phyloP scores from a whole-genome alignment of 64 coral and sea anemone species.

The Actinia equina region DNA sequence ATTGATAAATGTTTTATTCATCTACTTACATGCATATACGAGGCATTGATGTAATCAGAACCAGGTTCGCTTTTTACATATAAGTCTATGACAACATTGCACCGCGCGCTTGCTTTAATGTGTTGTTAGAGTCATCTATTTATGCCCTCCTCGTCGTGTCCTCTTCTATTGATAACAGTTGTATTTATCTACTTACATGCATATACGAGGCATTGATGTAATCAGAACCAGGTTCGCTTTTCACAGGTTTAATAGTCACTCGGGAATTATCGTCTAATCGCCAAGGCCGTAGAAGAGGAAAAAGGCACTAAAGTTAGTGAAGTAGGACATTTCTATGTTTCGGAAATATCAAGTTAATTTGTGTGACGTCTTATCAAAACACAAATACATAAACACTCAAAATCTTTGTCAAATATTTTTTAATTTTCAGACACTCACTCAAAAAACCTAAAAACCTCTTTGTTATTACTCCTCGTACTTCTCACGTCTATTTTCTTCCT shows the following conservation, averaged over 20 bases:
- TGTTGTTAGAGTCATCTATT: too few species aligned
- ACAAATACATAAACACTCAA: too few species aligned
- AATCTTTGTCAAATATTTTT: too few species aligned
- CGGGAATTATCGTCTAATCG: neutral
- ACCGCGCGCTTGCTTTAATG: too few species aligned
- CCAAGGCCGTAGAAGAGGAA: neutral
- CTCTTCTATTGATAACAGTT: neutral
- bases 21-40: conserved; percentile 55
- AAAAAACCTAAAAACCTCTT: too few species aligned
- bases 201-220: conserved; percentile 68
- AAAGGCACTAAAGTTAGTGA: neutral
- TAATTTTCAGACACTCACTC: too few species aligned
- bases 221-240: conserved; percentile 25
- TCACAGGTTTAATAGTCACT: neutral
- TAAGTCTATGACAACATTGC: too few species aligned
- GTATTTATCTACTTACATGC: conserved; percentile 28
- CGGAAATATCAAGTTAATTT: neutral
- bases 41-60: conserved; percentile 65
- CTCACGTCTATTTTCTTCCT: too few species aligned
- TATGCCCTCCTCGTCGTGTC: neutral
- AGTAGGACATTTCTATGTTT: neutral
- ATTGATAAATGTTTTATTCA: neutral
- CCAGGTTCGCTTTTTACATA: neutral
- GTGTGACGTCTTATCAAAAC: too few species aligned
- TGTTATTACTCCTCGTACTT: too few species aligned